Evolutionary conservation across 1,140 invertebrate genomes (phyloP).

Genomic region (Drosophila pachea): DNA sequence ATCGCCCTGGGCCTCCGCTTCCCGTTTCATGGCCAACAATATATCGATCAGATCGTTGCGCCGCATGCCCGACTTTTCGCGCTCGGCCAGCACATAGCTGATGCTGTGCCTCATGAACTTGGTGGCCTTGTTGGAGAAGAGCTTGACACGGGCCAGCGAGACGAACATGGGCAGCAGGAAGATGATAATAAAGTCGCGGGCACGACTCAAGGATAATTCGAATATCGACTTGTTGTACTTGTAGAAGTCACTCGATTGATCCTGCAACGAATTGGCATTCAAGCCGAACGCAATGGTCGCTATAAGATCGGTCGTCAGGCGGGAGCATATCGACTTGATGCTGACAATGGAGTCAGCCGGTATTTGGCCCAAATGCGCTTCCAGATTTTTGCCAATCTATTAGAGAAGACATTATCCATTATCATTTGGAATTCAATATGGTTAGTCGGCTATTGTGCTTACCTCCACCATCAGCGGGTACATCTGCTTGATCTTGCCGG

Average conservation of each 20-base stretch:
- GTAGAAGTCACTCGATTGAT: conserved; percentile 79
- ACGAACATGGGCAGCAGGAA: conserved; percentile 76
- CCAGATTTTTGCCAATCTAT: conserved; percentile 55
- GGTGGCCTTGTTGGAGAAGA: conserved; percentile 51
- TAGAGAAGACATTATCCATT: too few relatives aligned
- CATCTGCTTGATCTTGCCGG: conserved; percentile 81
- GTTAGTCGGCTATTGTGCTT: not conserved
- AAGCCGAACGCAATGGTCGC: conserved; percentile 82
- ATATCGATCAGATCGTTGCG: conserved; percentile 80
- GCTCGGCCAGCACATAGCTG: conserved; percentile 65
- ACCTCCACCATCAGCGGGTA: conserved; percentile 79
- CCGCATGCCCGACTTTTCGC: conserved; percentile 52
- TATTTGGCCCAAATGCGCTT: not conserved
- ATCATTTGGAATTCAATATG: too few relatives aligned
- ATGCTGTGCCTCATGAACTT: conserved; percentile 70
- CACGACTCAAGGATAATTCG: conserved; percentile 79
- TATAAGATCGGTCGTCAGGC: conserved; percentile 82
- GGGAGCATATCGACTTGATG: conserved; percentile 78
- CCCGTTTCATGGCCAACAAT: conserved; percentile 73
- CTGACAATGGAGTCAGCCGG: conserved; percentile 14
- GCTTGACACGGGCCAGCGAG: conserved; percentile 44
- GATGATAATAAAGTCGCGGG: conserved; percentile 79
- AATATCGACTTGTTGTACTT: conserved; percentile 79
- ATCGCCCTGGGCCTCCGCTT: conserved; percentile 44
- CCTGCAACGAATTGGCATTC: conserved; percentile 80